Base-by-base conservation (phyloP, 2,888 invertebrate genomes). In the Trissoscelio sp. region DNA sequence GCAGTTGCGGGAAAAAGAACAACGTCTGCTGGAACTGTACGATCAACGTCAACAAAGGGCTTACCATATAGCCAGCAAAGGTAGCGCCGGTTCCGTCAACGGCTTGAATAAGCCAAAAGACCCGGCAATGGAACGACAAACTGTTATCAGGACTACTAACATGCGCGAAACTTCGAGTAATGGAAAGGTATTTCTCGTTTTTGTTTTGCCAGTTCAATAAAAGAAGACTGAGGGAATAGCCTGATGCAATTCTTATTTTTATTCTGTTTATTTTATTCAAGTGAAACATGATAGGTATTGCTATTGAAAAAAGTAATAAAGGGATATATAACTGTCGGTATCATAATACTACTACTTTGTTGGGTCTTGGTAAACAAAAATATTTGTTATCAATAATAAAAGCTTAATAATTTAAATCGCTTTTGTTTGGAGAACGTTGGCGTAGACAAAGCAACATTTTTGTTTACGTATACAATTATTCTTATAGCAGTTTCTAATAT, bases 1-100 rank as follows among this genome's bases (percentile, higher is more conserved):
- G 87, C 96, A 96, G 88, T 93, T 96, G 91, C 94, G 95, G 89
- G 96, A 96, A 89, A 95, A 96, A 83, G 96, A 96, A 89, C 93
- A 95, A 91, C 96, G 95, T 87, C 94, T 96, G 77, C 92, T 96
- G 37, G 94, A 94, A 83, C 93, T 95, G 83, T 94, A 94, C 91
- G 95, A 95, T 84, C 94, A 93, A 70, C 94, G 95, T 85, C 95
- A 95, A 86, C 94, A 94, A 83, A 92, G 94, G 18, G 94, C 94
- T 3, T 92, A 95, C 83, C 94, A 94, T 85, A 92, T 93, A 44
- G 93, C 93, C 42, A 92, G 92, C 62, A 90, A 92, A 28, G 92
- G 92, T 55, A 93, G 93, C 84, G 92, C 93, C 1, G 92, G 92
- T 51, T 92, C 92, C 79, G 31, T 62, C 73, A 92, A 90, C 84